phyloP scores from a whole-genome alignment of 2,888 invertebrate genomes.

The Stictocephala bisonia region DNA sequence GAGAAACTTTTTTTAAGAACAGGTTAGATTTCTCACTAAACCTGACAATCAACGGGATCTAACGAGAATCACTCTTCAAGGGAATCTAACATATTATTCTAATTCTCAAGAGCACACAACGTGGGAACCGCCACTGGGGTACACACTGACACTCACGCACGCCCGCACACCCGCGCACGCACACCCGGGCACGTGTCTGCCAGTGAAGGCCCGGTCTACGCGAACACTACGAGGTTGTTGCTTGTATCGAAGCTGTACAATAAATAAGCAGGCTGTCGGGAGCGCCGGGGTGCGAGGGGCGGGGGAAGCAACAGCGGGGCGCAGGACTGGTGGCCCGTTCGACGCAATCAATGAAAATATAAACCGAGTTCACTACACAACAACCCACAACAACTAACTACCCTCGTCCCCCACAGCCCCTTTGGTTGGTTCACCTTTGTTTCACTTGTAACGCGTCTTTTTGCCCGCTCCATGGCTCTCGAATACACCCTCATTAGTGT shows the following conservation, averaged over 20 bases:
- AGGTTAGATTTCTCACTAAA: too few species aligned
- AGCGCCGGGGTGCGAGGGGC: constrained; percentile 39
- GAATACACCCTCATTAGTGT: constrained; percentile 21
- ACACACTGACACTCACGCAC: constrained; percentile 25
- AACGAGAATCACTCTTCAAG: too few species aligned
- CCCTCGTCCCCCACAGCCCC: constrained; percentile 14
- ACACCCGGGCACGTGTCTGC: constrained; percentile 50
- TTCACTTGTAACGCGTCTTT: constrained; percentile 22
- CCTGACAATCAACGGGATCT: too few species aligned
- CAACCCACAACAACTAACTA: constrained; percentile 46
- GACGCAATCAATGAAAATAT: constrained; percentile 59
- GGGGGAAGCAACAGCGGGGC: constrained; percentile 41
- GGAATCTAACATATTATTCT: too few species aligned
- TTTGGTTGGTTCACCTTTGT: constrained; percentile 11
- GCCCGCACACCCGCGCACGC: constrained; percentile 34
- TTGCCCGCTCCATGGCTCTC: constrained; percentile 7
- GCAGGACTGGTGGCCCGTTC: constrained; percentile 46
- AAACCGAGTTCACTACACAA: constrained; percentile 53
- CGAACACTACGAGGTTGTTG: constrained; percentile 49
- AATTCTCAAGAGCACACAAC: too few species aligned
- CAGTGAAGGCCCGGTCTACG: constrained; percentile 47
- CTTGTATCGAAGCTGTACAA: constrained; percentile 58
- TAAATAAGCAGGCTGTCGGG: constrained; percentile 55
- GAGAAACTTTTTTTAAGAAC: too few species aligned
- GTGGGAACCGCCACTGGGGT: too few species aligned